Base-by-base conservation (phyloP, 1,140 invertebrate genomes). In the Notospermus geniculatus region DNA sequence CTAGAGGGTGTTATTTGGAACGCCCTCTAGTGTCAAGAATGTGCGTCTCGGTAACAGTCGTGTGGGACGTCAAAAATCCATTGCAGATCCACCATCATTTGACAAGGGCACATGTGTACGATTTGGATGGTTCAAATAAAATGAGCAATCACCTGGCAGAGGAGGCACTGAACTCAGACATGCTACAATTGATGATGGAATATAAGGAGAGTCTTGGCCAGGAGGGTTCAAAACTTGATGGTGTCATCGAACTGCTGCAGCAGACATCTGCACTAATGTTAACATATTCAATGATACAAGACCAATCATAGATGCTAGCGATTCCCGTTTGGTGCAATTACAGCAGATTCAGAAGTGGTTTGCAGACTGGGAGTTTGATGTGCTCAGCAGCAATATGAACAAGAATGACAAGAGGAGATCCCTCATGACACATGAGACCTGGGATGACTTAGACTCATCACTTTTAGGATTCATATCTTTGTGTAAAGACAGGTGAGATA, bases 141-240 rank as follows among this genome's bases (percentile, higher is more conserved):
- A 66, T 67, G 62, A 19, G 61, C 1, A 66, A 66, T 28, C 27
- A 63, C 9, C 25, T 66, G 7, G 65, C 57, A 17, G 65, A 66
- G 50, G 65, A 66, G 5, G 45, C 60, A 1, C 29, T 66, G 9
- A 50, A 60, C 28, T 5, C 1, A 2, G 55, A 63, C 32, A 63
- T 64, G 60, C 39, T 63, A n/a, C 4, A 63, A 57, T 28, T 60
- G 15, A 22, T n/a, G n/a, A n/a, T n/a, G n/a, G n/a, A n/a, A n/a
- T n/a, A n/a, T n/a, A n/a, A n/a, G n/a, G n/a, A n/a, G 1, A 2
- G 15, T 43, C 45, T 59, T 1, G 64, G 60, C 15, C 43, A 19
- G 58, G 39, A n/a, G 9, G 46, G 56, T 22, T 5, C 13, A n/a
- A 28, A 7, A 11, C 23, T 63, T 19, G 27, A 66, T 29, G 57